Evolutionary conservation across 1,140 invertebrate genomes (phyloP), one percentile per base, ranked within the genome.

Genomic region (Bombus picipes): DNA sequence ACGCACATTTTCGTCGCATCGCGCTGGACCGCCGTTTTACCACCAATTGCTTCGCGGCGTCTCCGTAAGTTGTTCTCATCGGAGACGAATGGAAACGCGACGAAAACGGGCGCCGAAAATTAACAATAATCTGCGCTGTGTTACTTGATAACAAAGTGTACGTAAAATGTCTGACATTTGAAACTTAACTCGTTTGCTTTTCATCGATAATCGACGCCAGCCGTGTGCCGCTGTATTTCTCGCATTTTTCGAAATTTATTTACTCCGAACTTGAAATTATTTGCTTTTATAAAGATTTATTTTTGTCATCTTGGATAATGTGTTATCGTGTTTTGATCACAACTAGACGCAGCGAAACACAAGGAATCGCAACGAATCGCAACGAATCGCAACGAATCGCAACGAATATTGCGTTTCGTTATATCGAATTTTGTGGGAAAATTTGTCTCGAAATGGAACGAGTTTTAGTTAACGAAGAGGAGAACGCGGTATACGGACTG

Each of bases 51-150:
- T 65, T 85, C 78, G 84, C 76, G 70, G 70, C 82, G 53, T 68
- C 53, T 83, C 65, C 12, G 32, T 57, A 79, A 65, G 57, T 66
- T 72, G 34, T 72, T 71, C 62, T 79, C 32, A 79, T 87, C 57
- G 47, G 59, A 73, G 75, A 79, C 84, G 80, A 81, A 37, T 79
- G 47, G 83, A 71, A 70, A 85, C 81, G 88, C 87, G 65, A 89
- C 85, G 83, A 91, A 83, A 80, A 75, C 88, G 85, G 85, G 88
- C 88, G 86, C 88, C 81, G 65, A 85, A 95, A 95, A 94, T 92
- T 90, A 95, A 94, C 92, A 83, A 92, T 92, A 95, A 94, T 88
- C 91, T 94, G 92, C 93, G 93, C 93, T 95, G 93, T 95, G 92
- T 92, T 92, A 93, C 90, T 92, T 90, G 91, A 91, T 94, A 95